Percentiles rank a stretch among this genome's conserved stretches.
Evolutionary conservation across 2,113 vertebrate genomes (phyloP).

Genomic region (Melospiza melodia): DNA sequence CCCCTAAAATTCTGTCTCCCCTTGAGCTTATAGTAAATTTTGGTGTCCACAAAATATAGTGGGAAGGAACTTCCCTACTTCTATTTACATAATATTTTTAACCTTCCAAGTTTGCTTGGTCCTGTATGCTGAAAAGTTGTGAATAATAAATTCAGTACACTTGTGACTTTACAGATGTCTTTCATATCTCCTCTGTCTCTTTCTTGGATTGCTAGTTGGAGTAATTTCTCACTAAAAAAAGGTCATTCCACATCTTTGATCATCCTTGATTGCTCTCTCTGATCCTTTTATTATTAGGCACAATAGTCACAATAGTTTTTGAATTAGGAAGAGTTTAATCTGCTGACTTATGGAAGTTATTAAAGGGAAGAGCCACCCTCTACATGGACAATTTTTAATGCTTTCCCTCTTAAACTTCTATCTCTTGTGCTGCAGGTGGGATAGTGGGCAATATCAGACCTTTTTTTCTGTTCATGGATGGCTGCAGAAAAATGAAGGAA

Average conservation of each 20-base stretch:
- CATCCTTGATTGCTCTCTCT: not conserved
- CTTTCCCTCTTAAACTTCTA: not conserved
- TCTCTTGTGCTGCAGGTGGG: fast-evolving
- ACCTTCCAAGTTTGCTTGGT: not conserved
- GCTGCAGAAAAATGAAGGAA: not conserved
- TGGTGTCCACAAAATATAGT: not conserved
- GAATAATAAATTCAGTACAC: not conserved
- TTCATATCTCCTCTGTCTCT: not conserved
- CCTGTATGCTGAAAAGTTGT: not conserved
- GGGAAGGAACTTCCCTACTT: not conserved
- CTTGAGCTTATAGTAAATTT: not conserved
- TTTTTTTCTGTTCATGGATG: not conserved
- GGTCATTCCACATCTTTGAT: not conserved
- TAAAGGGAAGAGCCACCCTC: not conserved
- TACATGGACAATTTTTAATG: not conserved
- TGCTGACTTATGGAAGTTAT: not conserved
- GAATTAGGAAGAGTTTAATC: not conserved
- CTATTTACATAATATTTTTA: not conserved
- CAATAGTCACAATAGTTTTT: not conserved
- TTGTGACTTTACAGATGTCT: not conserved
- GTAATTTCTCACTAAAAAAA: not conserved
- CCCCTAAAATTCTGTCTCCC: not conserved
- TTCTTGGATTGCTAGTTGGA: not conserved
- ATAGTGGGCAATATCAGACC: not conserved
- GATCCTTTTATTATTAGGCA: not conserved